Evolutionary conservation across 2,797 vertebrate genomes (phyloP).

Genomic region (Pangasius larnaudii): DNA sequence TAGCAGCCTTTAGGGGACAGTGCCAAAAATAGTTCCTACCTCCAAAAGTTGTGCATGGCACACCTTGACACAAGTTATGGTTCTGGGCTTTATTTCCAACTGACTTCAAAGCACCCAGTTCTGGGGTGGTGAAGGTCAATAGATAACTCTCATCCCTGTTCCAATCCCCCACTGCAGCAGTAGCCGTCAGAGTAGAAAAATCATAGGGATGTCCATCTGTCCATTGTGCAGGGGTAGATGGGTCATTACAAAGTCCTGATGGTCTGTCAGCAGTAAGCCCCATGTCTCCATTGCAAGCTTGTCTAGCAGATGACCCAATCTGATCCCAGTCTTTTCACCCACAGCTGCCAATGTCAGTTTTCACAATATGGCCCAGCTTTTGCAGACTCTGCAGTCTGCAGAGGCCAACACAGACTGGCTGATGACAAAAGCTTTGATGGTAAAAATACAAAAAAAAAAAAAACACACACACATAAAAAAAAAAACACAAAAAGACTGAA

Average conservation of each 20-base stretch:
- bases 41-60: background rate
- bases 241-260: background rate
- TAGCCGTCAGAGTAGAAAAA: background rate
- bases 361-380: background rate
- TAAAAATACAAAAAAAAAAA: background rate
- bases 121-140: conserved; percentile 17
- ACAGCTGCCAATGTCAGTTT: conserved; percentile 5
- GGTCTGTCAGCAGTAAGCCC: background rate
- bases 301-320: background rate
- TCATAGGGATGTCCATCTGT: conserved; percentile 15
- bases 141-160: background rate
- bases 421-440: background rate
- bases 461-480: no score
- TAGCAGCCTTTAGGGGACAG: background rate
- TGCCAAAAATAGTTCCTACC: background rate
- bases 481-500: no score
- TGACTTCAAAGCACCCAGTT: conserved; percentile 1
- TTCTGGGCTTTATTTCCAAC: background rate
- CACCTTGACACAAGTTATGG: conserved; percentile 4
- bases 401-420: no score
- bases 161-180: conserved; percentile 4
- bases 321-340: background rate
- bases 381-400: background rate
- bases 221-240: background rate
- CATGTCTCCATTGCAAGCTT: background rate